Percentiles rank a stretch among this genome's conserved stretches.
Evolutionary conservation across 2,888 invertebrate species (phyloP).

Genomic region (Junonia oenone): DNA sequence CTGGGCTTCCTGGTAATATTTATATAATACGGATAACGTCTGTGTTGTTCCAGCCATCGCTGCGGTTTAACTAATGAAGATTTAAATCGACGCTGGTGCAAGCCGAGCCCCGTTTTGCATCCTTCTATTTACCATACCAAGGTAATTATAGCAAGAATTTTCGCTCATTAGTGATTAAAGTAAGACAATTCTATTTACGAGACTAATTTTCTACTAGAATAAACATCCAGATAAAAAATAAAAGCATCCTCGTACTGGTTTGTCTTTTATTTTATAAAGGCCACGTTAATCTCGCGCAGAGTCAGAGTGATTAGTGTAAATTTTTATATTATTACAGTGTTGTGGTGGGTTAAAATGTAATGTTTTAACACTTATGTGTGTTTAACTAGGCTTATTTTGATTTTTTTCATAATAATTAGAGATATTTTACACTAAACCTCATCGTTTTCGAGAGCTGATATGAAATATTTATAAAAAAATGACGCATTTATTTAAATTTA

Average conservation of each 20-base stretch:
- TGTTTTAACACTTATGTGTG: not conserved
- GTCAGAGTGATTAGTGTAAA: not conserved
- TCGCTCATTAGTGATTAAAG: constrained; percentile 30
- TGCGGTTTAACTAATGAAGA: constrained; percentile 92
- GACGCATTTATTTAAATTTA: no score
- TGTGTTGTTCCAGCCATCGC: constrained; percentile 83
- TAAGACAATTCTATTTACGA: constrained; percentile 30
- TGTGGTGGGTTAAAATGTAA: not conserved
- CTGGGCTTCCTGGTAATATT: constrained; percentile 48
- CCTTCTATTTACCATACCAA: constrained; percentile 92
- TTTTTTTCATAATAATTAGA: not conserved
- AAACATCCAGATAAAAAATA: constrained; percentile 23
- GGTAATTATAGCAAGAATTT: constrained; percentile 52
- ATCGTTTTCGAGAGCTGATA: not conserved
- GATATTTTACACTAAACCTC: not conserved
- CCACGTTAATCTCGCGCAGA: not conserved
- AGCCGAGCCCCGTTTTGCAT: constrained; percentile 85
- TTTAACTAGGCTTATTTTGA: not conserved
- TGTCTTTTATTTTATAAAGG: not conserved
- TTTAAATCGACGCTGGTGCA: constrained; percentile 91
- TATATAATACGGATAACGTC: constrained; percentile 41
- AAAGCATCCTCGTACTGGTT: constrained; percentile 10
- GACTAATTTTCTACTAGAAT: constrained; percentile 22
- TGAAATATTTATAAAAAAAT: no score
- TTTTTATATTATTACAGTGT: not conserved